phyloP scores from a whole-genome alignment of 2,888 invertebrate genomes.

The Phorcus lineatus region DNA sequence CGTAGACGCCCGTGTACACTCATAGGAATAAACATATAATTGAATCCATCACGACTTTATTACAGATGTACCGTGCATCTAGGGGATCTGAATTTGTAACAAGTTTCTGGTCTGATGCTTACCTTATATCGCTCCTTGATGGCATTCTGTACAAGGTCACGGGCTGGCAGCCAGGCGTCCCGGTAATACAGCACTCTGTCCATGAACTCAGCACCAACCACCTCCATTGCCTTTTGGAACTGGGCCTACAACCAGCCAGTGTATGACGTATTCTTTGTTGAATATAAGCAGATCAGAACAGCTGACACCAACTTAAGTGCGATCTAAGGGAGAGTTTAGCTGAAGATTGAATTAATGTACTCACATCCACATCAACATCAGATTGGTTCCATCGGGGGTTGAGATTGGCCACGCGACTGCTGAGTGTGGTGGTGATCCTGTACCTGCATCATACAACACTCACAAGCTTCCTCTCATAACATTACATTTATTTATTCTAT shows the following conservation, averaged over 20 bases:
- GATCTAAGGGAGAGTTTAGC: too few relatives aligned
- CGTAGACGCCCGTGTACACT: too few relatives aligned
- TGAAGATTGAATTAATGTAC: too few relatives aligned
- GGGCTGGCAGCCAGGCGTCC: constrained; percentile 90
- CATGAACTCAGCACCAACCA: constrained; percentile 88
- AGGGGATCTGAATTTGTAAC: too few relatives aligned
- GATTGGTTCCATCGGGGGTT: constrained; percentile 88
- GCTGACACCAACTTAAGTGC: too few relatives aligned
- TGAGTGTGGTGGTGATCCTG: constrained; percentile 86
- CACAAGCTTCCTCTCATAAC: too few relatives aligned
- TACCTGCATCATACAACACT: constrained; percentile 77
- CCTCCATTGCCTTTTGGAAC: constrained; percentile 86
- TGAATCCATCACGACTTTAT: too few relatives aligned
- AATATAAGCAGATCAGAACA: not conserved
- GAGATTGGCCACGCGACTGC: constrained; percentile 84
- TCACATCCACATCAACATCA: constrained; percentile 59
- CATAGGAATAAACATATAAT: too few relatives aligned
- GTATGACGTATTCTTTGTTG: not conserved
- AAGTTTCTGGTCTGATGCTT: too few relatives aligned
- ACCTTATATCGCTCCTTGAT: constrained; percentile 80
- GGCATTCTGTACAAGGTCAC: constrained; percentile 84
- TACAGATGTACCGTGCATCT: too few relatives aligned
- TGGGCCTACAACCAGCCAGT: constrained; percentile 68
- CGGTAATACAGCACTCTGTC: constrained; percentile 81
- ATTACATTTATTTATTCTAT: too few relatives aligned